phyloP scores from a whole-genome alignment of 2,888 invertebrate genomes.

The Dynastes grantii region DNA sequence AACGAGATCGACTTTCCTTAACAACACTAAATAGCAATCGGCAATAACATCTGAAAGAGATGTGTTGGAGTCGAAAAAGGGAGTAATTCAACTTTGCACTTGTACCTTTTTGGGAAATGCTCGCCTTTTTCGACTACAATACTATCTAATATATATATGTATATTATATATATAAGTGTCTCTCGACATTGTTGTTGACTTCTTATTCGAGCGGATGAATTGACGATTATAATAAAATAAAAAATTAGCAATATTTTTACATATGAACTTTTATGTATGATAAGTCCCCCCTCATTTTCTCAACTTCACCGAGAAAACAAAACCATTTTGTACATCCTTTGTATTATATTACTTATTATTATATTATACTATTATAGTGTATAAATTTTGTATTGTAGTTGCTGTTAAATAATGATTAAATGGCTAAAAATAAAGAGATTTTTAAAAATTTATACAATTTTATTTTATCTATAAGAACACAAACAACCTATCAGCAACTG shows the following conservation, averaged over 20 bases:
- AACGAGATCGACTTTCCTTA: conserved; percentile 47
- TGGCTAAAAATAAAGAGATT: conserved; percentile 81
- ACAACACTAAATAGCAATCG: conserved; percentile 28
- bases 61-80: conserved; percentile 36
- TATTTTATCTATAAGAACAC: conserved; percentile 7
- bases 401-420: conserved; percentile 81
- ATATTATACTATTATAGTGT: conserved; percentile 76
- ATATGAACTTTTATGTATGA: conserved; percentile 70
- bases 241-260: conserved; percentile 73
- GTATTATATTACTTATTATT: conserved; percentile 70
- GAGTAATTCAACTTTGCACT: conserved; percentile 34
- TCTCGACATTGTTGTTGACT: conserved; percentile 54
- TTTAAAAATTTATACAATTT: conserved; percentile 64
- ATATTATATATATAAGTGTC: conserved; percentile 22
- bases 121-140: conserved; percentile 33
- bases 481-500: too few relatives aligned
- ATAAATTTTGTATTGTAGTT: conserved; percentile 86
- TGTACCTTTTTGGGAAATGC: conserved; percentile 37
- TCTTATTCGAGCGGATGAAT: conserved; percentile 66
- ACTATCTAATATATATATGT: conserved; percentile 20
- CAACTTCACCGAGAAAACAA: conserved; percentile 39
- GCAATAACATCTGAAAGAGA: conserved; percentile 38
- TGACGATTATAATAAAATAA: conserved; percentile 59
- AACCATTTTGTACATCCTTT: conserved; percentile 68
- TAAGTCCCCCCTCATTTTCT: conserved; percentile 61